Conservation (phyloP, 2,113 vertebrate species). For the Morone saxatilis region DNA sequence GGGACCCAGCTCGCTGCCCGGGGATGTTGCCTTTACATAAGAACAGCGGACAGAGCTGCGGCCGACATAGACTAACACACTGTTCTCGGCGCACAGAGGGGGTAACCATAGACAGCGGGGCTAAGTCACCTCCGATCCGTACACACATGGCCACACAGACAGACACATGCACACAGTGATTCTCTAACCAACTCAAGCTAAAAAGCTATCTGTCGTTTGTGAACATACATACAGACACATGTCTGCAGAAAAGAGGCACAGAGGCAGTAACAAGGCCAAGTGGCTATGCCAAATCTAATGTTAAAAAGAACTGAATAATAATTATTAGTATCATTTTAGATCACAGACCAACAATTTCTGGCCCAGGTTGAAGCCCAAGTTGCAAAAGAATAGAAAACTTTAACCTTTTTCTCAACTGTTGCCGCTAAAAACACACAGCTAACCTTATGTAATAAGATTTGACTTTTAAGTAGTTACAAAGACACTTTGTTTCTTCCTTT, state of each 20-base stretch:
- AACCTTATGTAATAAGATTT: not conserved
- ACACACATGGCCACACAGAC: slow-evolving; percentile 24
- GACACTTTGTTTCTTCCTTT: not conserved
- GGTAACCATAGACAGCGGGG: slow-evolving; percentile 30
- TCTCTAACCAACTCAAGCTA: not conserved
- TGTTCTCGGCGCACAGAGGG: slow-evolving; percentile 12
- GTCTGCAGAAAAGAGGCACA: not conserved
- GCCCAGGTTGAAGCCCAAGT: not conserved
- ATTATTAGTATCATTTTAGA: not conserved
- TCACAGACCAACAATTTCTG: slow-evolving; percentile 16
- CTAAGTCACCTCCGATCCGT: not conserved
- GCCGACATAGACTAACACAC: slow-evolving; percentile 41
- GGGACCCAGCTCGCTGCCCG: slow-evolving; percentile 61
- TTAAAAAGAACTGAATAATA: slow-evolving; percentile 11
- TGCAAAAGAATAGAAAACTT: not conserved
- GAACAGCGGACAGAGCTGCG: slow-evolving; percentile 50
- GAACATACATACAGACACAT: not conserved
- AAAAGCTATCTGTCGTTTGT: not conserved
- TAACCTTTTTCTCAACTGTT: not conserved
- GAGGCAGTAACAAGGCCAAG: not conserved
- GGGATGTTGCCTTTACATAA: slow-evolving; percentile 76
- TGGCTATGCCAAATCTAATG: not conserved
- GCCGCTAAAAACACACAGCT: not conserved
- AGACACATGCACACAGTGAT: not conserved
- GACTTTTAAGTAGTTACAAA: not conserved